phyloP scores from a whole-genome alignment of 1,140 invertebrate genomes.

The Geopemphigus sp. region DNA sequence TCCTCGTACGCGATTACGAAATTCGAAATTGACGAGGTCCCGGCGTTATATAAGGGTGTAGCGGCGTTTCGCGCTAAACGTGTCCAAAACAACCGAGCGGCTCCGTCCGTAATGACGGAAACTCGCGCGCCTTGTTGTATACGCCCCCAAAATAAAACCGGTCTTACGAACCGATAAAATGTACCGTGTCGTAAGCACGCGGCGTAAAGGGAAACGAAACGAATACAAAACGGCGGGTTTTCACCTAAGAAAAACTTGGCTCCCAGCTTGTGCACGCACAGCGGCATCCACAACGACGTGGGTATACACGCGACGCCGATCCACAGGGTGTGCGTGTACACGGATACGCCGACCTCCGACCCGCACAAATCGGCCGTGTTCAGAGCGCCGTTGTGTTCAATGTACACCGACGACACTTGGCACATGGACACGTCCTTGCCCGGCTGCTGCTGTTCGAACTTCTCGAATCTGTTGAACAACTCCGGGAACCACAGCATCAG shows the following conservation, averaged over 20 bases:
- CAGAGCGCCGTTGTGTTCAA: slow-evolving; percentile 50
- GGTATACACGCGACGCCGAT: slow-evolving; percentile 72
- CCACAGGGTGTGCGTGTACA: slow-evolving; percentile 69
- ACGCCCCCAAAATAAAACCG: too few relatives aligned
- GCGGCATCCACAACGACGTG: slow-evolving; percentile 68
- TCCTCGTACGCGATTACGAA: too few relatives aligned
- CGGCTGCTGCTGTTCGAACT: slow-evolving; percentile 66
- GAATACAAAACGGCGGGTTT: too few relatives aligned
- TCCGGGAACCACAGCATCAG: slow-evolving; percentile 83
- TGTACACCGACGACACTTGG: slow-evolving; percentile 63
- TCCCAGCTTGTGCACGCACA: slow-evolving; percentile 70
- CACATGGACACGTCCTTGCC: slow-evolving; percentile 65
- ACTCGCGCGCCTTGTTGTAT: too few relatives aligned
- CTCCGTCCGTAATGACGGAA: too few relatives aligned
- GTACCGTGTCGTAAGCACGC: too few relatives aligned
- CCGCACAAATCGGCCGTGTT: slow-evolving; percentile 59
- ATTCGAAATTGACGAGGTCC: too few relatives aligned
- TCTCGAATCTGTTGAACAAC: slow-evolving; percentile 72
- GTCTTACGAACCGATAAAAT: too few relatives aligned
- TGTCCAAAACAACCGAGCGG: too few relatives aligned
- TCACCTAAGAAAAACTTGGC: slow-evolving; percentile 72
- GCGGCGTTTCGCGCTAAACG: too few relatives aligned
- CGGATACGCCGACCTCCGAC: slow-evolving; percentile 63
- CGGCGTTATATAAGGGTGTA: too few relatives aligned
- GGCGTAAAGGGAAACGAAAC: too few relatives aligned